Percentiles rank a stretch among this genome's conserved stretches.
Evolutionary conservation across 1,140 invertebrate species (phyloP).

Genomic region (Trachymyrmex septentrionalis): DNA sequence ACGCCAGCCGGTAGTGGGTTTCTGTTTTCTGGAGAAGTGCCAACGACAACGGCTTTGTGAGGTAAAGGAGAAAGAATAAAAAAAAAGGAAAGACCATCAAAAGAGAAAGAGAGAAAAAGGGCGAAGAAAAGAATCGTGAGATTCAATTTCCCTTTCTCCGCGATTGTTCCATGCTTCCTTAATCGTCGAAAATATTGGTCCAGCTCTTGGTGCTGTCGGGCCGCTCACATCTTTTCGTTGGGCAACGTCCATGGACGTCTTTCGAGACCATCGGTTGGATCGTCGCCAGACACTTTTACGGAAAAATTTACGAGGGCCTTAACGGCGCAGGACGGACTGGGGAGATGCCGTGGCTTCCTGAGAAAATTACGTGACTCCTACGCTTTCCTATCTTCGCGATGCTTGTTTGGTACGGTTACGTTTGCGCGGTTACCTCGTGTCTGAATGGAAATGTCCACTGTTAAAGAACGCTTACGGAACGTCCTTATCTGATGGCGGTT

Average conservation of each 20-base stretch:
- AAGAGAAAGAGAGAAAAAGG: not conserved
- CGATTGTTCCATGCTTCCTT: constrained; percentile 65
- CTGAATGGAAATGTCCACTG: constrained; percentile 40
- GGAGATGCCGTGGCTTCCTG: constrained; percentile 58
- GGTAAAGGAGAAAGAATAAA: not conserved
- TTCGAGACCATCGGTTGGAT: constrained; percentile 68
- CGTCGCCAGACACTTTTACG: constrained; percentile 78
- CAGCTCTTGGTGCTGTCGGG: constrained; percentile 4
- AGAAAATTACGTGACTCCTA: constrained; percentile 81
- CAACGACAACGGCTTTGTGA: constrained; percentile 79
- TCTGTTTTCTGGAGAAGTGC: constrained; percentile 82
- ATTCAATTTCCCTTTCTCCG: constrained; percentile 79
- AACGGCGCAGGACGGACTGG: not conserved
- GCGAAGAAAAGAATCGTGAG: constrained; percentile 28
- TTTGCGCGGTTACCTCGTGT: not conserved
- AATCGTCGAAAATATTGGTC: constrained; percentile 83
- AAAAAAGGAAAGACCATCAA: not conserved
- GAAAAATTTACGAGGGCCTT: constrained; percentile 75
- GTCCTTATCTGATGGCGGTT: constrained; percentile 47
- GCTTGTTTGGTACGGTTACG: constrained; percentile 22
- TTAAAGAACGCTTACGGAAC: constrained; percentile 34
- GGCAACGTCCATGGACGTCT: constrained; percentile 49
- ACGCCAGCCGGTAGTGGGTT: constrained; percentile 63
- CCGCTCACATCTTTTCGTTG: constrained; percentile 54
- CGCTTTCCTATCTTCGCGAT: constrained; percentile 43